Evolutionary conservation across 2,113 vertebrate species (phyloP).

Genomic region (Abramis brama): DNA sequence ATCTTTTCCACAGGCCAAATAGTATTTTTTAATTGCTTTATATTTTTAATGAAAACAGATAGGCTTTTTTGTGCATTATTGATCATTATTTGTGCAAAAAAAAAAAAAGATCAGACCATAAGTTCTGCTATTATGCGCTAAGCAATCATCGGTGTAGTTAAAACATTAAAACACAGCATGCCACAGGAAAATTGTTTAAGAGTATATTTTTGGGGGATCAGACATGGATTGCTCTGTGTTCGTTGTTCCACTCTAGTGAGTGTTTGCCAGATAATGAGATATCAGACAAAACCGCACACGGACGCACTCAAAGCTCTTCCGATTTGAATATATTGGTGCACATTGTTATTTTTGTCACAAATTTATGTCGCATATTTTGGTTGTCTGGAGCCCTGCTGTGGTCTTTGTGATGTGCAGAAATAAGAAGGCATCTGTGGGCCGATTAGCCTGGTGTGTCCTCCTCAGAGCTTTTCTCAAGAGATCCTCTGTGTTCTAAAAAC

Average conservation of each 20-base stretch:
- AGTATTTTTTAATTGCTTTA: too few species aligned
- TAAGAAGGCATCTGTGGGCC: slow-evolving; percentile 18
- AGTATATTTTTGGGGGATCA: too few species aligned
- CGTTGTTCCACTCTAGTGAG: neutral
- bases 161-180: too few species aligned
- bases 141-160: too few species aligned
- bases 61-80: too few species aligned
- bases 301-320: neutral
- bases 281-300: neutral
- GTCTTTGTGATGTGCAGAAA: slow-evolving; percentile 14
- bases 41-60: too few species aligned
- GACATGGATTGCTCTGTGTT: too few species aligned
- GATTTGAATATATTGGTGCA: neutral
- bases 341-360: neutral
- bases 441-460: slow-evolving; percentile 32
- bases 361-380: slow-evolving; percentile 1
- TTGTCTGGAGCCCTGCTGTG: slow-evolving; percentile 18
- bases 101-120: too few species aligned
- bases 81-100: neutral
- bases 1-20: too few species aligned
- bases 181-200: too few species aligned
- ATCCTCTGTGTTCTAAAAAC: slow-evolving; percentile 34
- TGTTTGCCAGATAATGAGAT: neutral
- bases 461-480: slow-evolving; percentile 32
- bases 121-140: too few species aligned